Evolutionary conservation across 92 coral and sea anemone species (phyloP).

Genomic region (Phymanthus crucifer): DNA sequence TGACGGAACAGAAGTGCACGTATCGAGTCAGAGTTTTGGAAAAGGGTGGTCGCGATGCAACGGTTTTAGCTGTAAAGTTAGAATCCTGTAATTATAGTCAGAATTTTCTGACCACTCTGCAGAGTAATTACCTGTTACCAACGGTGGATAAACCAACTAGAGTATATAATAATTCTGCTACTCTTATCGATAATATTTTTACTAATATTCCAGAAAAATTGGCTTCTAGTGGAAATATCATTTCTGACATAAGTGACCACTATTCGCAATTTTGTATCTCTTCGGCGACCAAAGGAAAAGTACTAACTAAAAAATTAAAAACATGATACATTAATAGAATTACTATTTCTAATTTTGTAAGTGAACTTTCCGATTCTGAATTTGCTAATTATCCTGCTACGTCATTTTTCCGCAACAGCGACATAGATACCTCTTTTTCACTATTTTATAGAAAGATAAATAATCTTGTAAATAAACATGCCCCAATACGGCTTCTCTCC

Average conservation of each 20-base stretch:
- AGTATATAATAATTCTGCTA: constrained; percentile 46
- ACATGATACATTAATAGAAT: no score
- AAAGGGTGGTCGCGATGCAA: no score
- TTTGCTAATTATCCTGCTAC: constrained; percentile 7
- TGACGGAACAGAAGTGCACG: no score
- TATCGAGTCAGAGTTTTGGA: no score
- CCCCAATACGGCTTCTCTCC: constrained; percentile 13
- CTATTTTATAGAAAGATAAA: constrained; percentile 29
- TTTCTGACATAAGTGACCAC: constrained; percentile 42
- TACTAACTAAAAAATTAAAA: no score
- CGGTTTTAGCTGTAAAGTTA: no score
- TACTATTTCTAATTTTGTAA: no score
- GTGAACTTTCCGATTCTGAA: background rate
- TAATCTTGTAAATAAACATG: constrained; percentile 37
- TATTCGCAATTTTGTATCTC: constrained; percentile 46
- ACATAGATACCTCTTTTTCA: constrained; percentile 29
- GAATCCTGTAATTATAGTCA: constrained; percentile 41
- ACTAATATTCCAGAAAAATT: constrained; percentile 31
- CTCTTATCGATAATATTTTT: constrained; percentile 47
- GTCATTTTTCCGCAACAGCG: background rate
- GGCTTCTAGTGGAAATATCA: constrained; percentile 33
- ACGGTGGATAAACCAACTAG: constrained; percentile 57
- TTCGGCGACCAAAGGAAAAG: background rate
- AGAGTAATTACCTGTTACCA: constrained; percentile 44
- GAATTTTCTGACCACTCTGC: constrained; percentile 23